Conservation (phyloP, 2,888 invertebrate species). For the Petrolisthes cinctipes region DNA sequence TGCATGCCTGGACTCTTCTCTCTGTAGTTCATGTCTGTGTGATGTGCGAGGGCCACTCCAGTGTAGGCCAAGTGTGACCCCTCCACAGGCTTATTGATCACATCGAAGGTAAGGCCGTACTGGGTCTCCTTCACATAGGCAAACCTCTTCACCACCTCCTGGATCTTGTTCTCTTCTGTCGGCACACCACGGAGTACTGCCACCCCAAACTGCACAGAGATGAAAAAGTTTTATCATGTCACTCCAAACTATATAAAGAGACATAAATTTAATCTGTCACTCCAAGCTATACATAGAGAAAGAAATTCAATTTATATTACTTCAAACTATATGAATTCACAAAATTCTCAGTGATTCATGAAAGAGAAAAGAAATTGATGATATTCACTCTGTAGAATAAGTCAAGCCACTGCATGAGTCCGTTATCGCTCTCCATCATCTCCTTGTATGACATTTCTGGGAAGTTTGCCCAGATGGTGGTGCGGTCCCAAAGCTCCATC, state of each 20-base stretch:
- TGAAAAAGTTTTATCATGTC: neutral
- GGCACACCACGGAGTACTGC: conserved; percentile 68
- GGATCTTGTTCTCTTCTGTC: conserved; percentile 67
- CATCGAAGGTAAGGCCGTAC: conserved; percentile 69
- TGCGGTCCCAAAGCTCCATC: conserved; percentile 68
- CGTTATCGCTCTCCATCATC: conserved; percentile 68
- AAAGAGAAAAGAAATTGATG: no score
- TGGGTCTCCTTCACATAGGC: conserved; percentile 69
- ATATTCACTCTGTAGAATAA: conserved; percentile 67
- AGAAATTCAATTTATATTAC: no score
- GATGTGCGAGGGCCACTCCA: conserved; percentile 68
- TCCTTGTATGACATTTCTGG: conserved; percentile 69
- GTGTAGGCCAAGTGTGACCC: conserved; percentile 68
- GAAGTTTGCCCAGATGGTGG: conserved; percentile 67
- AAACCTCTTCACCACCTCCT: conserved; percentile 68
- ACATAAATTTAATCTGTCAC: no score
- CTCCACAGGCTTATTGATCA: conserved; percentile 68
- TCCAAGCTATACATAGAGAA: no score
- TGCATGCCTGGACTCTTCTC: conserved; percentile 70
- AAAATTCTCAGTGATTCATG: no score
- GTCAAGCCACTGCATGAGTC: conserved; percentile 68
- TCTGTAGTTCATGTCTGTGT: conserved; percentile 69
- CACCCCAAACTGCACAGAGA: conserved; percentile 67
- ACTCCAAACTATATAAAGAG: neutral
- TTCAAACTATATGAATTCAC: no score